phyloP scores from a whole-genome alignment of 2,113 vertebrate species.

The Scomber scombrus region DNA sequence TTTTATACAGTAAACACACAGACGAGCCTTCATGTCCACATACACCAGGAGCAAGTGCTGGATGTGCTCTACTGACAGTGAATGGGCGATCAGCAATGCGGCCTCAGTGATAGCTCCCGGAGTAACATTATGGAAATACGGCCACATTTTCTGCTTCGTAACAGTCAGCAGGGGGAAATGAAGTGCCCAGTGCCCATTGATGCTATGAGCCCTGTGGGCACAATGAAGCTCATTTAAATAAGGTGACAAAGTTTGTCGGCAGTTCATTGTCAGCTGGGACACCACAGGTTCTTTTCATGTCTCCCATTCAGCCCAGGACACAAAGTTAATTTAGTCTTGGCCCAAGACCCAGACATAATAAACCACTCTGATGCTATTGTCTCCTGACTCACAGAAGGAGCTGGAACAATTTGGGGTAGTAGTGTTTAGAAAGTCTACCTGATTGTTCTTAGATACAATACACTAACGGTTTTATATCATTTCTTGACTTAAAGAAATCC shows the following conservation, averaged over 20 bases:
- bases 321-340: slow-evolving; percentile 73
- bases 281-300: slow-evolving; percentile 71
- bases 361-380: slow-evolving; percentile 52
- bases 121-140: slow-evolving; percentile 67
- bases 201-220: slow-evolving; percentile 60
- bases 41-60: slow-evolving; percentile 35
- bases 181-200: slow-evolving; percentile 54
- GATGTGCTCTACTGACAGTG: slow-evolving; percentile 41
- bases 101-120: slow-evolving; percentile 36
- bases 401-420: slow-evolving; percentile 36
- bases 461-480: slow-evolving; percentile 26
- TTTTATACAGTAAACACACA: slow-evolving; percentile 63
- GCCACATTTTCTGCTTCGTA: slow-evolving; percentile 69
- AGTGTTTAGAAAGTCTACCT: slow-evolving; percentile 22
- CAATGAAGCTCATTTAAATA: slow-evolving; percentile 76
- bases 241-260: slow-evolving; percentile 67
- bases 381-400: slow-evolving; percentile 36
- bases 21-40: slow-evolving; percentile 32
- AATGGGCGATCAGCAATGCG: slow-evolving; percentile 35
- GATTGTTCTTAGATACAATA: slow-evolving; percentile 14
- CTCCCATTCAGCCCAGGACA: slow-evolving; percentile 61
- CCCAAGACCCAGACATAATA: slow-evolving; percentile 47
- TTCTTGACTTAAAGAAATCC: slow-evolving; percentile 1
- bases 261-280: slow-evolving; percentile 66
- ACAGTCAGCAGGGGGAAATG: slow-evolving; percentile 58